Conservation (phyloP, 1,140 invertebrate species). For the Physella acuta region DNA sequence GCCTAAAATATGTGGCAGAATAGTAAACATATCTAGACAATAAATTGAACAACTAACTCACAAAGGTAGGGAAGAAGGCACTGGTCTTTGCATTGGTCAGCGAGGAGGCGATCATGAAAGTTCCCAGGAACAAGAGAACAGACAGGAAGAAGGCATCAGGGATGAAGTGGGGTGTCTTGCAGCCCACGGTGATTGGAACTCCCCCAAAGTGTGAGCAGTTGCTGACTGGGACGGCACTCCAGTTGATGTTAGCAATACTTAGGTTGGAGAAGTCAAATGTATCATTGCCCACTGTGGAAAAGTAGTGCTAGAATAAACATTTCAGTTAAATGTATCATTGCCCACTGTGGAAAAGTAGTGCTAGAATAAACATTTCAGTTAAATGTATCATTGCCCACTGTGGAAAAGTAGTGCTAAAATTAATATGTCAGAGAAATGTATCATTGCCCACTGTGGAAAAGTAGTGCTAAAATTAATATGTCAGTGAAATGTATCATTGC, state of each 20-base stretch:
- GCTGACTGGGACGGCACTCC: conserved; percentile 28
- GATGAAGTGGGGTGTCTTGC: conserved; percentile 56
- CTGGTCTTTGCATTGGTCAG: conserved; percentile 93
- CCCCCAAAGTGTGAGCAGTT: conserved; percentile 61
- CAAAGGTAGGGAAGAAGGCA: conserved; percentile 81
- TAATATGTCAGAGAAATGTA: neutral
- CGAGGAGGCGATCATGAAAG: conserved; percentile 83
- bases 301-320: neutral
- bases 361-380: neutral
- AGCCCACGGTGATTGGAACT: conserved; percentile 73
- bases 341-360: neutral
- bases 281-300: conserved; percentile 2
- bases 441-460: conserved; percentile 6
- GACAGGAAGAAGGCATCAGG: conserved; percentile 92
- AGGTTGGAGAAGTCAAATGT: conserved; percentile 3
- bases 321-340: conserved; percentile 1
- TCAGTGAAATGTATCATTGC: neutral
- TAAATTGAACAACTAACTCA: too few species aligned
- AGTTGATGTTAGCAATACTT: conserved; percentile 25
- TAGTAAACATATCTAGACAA: too few species aligned
- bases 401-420: neutral
- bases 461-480: neutral
- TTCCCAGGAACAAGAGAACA: conserved; percentile 88
- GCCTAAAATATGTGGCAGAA: too few species aligned
- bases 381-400: conserved; percentile 7